A percentile compares a stretch with the other conserved stretches of the same genome.
These are phyloP conservation scores for Hypothenemus hampei DNA, from an alignment of 1,140 invertebrate genomes.

Conservation along the genomic window DNA sequence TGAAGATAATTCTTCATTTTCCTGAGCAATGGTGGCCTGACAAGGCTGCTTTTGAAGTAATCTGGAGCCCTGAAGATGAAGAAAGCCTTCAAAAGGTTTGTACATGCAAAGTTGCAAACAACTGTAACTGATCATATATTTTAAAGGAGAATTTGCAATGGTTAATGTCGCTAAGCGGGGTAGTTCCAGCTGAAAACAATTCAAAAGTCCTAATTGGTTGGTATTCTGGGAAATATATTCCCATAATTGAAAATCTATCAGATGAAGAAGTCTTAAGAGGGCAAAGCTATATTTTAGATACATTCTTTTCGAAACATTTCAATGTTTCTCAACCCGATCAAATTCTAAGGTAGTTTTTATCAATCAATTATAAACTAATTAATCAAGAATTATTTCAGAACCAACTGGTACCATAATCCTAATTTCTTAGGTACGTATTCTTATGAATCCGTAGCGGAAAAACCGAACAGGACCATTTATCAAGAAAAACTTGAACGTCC, in stretches of 20 bases:
- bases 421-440: conserved; percentile 49
- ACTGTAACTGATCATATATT: no score
- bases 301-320: conserved; percentile 46
- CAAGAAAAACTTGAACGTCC: conserved; percentile 18
- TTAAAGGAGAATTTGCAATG: conserved; percentile 22
- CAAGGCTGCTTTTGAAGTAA: conserved; percentile 47
- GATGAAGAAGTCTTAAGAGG: conserved; percentile 48
- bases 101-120: no score
- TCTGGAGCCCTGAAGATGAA: conserved; percentile 52
- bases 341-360: conserved; percentile 36
- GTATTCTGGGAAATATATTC: conserved; percentile 51
- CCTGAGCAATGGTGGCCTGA: conserved; percentile 55
- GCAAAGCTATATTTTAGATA: conserved; percentile 44
- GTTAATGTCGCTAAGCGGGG: conserved; percentile 43
- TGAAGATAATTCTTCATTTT: conserved; percentile 74
- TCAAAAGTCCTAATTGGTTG: conserved; percentile 53
- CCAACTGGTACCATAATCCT: conserved; percentile 47
- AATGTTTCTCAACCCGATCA: conserved; percentile 50
- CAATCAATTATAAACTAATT: not conserved
- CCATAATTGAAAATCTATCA: conserved; percentile 49
- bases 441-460: conserved; percentile 41
- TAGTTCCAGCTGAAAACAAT: conserved; percentile 47
- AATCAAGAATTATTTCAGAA: conserved; percentile 31
- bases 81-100: conserved; percentile 54
- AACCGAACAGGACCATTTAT: conserved; percentile 39